These are phyloP conservation scores for Phoebastria nigripes DNA, from an alignment of 2,797 vertebrate species.

Conservation along the genomic window DNA sequence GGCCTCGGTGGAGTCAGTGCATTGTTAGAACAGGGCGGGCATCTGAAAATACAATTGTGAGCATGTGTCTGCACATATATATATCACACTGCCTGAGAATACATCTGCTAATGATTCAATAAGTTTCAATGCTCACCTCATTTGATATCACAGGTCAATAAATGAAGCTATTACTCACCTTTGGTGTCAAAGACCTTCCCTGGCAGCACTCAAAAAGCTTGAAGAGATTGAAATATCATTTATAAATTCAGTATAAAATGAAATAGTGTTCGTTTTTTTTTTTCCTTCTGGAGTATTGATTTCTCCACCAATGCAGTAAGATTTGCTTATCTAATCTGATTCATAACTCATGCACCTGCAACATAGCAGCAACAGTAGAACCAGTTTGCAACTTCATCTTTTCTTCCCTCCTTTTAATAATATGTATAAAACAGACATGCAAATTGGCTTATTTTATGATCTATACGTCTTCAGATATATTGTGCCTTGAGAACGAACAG, in stretches of 20 bases:
- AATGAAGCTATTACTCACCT: constrained; percentile 10
- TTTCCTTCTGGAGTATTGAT: neutral
- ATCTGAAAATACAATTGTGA: constrained; percentile 7
- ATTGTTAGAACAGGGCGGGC: neutral
- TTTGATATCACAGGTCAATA: constrained; percentile 25
- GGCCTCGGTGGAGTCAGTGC: neutral
- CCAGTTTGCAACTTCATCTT: neutral
- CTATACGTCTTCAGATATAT: neutral
- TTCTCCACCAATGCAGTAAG: constrained; percentile 17
- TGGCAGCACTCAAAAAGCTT: neutral
- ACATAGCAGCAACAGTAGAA: neutral
- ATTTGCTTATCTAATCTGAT: constrained; percentile 20
- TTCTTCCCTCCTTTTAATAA: neutral
- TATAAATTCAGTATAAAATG: constrained; percentile 13
- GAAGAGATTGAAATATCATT: neutral
- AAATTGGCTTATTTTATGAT: neutral
- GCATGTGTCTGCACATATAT: neutral
- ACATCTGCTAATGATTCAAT: neutral
- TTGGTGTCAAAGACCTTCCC: neutral
- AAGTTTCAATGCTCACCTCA: neutral
- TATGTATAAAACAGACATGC: neutral
- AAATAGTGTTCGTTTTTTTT: neutral
- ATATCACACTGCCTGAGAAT: neutral
- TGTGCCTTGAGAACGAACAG: neutral
- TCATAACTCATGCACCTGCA: neutral